These are phyloP conservation scores for Drosophila hawaiiensis DNA, from an alignment of 2,888 invertebrate species.

Conservation along the genomic window DNA sequence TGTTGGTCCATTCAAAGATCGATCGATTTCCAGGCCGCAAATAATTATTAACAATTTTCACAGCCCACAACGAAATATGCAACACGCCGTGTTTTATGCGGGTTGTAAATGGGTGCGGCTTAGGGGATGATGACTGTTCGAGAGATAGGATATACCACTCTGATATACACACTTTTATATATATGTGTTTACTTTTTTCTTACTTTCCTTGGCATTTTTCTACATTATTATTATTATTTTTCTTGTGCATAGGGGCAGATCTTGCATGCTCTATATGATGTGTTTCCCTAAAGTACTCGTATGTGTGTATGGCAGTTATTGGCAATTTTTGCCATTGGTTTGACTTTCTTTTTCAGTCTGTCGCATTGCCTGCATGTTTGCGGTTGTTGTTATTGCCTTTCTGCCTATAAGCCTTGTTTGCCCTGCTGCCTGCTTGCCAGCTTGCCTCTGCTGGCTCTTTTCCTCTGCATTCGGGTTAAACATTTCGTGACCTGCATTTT, in stretches of 20 bases:
- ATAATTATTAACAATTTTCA: constrained; percentile 16
- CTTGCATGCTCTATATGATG: constrained; percentile 41
- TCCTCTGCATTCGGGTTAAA: constrained; percentile 65
- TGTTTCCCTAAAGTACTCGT: background rate
- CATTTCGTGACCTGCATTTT: constrained; percentile 80
- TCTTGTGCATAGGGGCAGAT: constrained; percentile 45
- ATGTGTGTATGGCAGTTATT: constrained; percentile 16
- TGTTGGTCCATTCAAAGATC: constrained; percentile 49
- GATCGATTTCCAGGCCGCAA: constrained; percentile 24
- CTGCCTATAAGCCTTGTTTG: constrained; percentile 4
- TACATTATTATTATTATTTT: too few relatives aligned
- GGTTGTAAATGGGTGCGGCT: constrained; percentile 12
- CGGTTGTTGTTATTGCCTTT: constrained; percentile 29
- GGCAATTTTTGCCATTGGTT: constrained; percentile 55
- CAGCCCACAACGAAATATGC: background rate
- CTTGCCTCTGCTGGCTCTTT: constrained; percentile 10
- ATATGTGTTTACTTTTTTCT: background rate
- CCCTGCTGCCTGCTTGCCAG: constrained; percentile 28
- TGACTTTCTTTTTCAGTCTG: constrained; percentile 55
- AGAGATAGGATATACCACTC: background rate
- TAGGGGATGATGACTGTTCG: constrained; percentile 30
- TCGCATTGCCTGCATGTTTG: constrained; percentile 56
- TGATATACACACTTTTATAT: background rate
- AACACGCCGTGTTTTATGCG: constrained; percentile 40
- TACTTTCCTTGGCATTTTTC: constrained; percentile 1